Evolutionary conservation across 1,140 invertebrate genomes (phyloP), one percentile per base, ranked within the genome.

Genomic region (Drosophila sp.): DNA sequence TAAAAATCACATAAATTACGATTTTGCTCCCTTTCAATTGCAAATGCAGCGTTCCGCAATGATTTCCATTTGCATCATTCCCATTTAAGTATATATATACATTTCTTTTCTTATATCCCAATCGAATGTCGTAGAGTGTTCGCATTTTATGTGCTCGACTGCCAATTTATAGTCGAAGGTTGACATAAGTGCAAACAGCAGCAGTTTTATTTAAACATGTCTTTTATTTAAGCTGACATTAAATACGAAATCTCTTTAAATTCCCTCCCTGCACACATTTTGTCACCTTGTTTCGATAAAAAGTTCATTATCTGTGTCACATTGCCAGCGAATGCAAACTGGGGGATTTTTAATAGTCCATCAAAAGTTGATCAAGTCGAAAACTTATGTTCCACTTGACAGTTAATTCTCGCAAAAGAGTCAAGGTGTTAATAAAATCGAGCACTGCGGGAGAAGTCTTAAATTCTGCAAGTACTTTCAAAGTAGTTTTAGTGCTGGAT

Each of bases 1-100:
- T 87, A 86, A 87, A 81, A 82, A 72, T 70, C 78, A 64, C 76
- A 82, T 87, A 79, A 76, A 82, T 83, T 76, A 61, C 21, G 38
- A 56, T n/a, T 64, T 32, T 51, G 40, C 48, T 41, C 2, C 29
- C 62, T 76, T 53, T 53, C 27, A 78, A 87, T 62, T 65, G 75
- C 66, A 66, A 72, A 72, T 75, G 64, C 80, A 67, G 67, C 51
- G 29, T 72, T 41, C 25, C 51, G 80, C 69, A 57, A 59, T 78
- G 78, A 56, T 65, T 58, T 72, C 45, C 53, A 81, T 78, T 78
- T 82, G 72, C 72, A 78, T 87, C 48, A 61, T 51, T 67, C 57
- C 43, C 32, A 76, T 69, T 51, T 21, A 21, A 21, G 21, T 21
- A 21, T 21, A 21, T 21, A 1, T 21, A 21, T 59, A 75, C 45